These are phyloP conservation scores for Dynastes tityus DNA, from an alignment of 2,888 invertebrate genomes.

Conservation along the genomic window DNA sequence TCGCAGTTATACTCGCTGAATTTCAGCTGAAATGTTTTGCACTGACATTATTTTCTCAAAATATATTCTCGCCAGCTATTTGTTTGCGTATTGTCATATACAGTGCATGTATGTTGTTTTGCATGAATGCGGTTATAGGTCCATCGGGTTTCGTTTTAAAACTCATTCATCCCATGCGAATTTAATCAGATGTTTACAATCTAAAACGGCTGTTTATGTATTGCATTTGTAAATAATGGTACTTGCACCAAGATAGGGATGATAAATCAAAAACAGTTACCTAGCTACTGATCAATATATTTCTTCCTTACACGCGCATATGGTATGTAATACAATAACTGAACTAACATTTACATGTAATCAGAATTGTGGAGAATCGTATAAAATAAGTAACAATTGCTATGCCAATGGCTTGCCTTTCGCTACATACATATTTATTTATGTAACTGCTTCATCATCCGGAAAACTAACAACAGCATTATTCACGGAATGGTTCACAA, in stretches of 20 bases:
- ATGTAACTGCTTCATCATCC: too few species aligned
- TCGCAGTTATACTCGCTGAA: constrained; percentile 60
- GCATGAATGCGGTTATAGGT: constrained; percentile 34
- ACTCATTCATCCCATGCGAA: constrained; percentile 57
- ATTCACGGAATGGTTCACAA: too few species aligned
- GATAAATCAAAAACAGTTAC: constrained; percentile 13
- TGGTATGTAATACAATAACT: background rate
- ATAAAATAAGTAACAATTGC: too few species aligned
- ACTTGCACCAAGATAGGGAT: background rate
- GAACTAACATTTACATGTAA: too few species aligned
- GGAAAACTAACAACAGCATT: too few species aligned
- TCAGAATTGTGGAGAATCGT: too few species aligned
- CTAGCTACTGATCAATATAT: background rate
- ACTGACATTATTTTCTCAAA: constrained; percentile 56
- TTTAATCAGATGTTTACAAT: constrained; percentile 46
- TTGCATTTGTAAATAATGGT: constrained; percentile 22
- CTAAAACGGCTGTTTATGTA: constrained; percentile 30
- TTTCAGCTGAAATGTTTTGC: constrained; percentile 60
- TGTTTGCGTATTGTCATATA: constrained; percentile 50
- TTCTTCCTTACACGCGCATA: background rate
- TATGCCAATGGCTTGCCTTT: too few species aligned
- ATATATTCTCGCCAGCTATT: constrained; percentile 59
- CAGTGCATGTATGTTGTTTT: constrained; percentile 23
- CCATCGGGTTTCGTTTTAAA: constrained; percentile 56
- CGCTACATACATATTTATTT: too few species aligned